Evolutionary conservation across 2,888 invertebrate species (phyloP), one percentile per base, ranked within the genome.

Genomic region (Melolontha melolontha): DNA sequence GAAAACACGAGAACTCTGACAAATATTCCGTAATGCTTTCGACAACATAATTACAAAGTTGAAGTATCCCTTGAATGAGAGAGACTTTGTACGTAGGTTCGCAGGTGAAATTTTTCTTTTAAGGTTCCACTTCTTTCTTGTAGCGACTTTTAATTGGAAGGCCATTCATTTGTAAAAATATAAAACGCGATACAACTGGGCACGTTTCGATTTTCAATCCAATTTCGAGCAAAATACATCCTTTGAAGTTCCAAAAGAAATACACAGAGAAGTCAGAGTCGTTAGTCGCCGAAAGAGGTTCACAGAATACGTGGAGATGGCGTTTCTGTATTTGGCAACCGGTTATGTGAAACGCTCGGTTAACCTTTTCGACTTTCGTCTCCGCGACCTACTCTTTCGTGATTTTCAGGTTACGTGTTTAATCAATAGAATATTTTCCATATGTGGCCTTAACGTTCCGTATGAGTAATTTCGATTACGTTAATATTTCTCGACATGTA

Each of bases 1-100:
- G 6, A 10, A 34, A 34, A 62, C 59, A 47, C 47, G 44, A 62
- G 29, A 49, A 47, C 49, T 62, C 47, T 47, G 59, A 62, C 29
- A 14, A 47, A 47, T 62, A 16, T 14, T n/a, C 47, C 11, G 47
- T 49, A 62, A 62, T 62, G 34, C 47, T 11, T 11, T 17, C 22
- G 22, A n/a, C 57, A n/a, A 62, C 14, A 47, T 62, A 62, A 62
- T 62, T 62, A 62, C 39, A 49, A 62, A 62, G 59, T 62, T 49
- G 39, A 34, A 49, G 47, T 39, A 10, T 22, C 22, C 29, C 34
- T 62, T 47, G 47, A 47, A 34, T 6, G 54, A 40, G 11, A 2
- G 7, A 16, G 16, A 10, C 40, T 54, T 10, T n/a, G n/a, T n/a
- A n/a, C n/a, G 10, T 34, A 34, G 6, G 10, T 10, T 34, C 34